Conservation (phyloP, 2,888 invertebrate species). For the Prenolepis imparis region DNA sequence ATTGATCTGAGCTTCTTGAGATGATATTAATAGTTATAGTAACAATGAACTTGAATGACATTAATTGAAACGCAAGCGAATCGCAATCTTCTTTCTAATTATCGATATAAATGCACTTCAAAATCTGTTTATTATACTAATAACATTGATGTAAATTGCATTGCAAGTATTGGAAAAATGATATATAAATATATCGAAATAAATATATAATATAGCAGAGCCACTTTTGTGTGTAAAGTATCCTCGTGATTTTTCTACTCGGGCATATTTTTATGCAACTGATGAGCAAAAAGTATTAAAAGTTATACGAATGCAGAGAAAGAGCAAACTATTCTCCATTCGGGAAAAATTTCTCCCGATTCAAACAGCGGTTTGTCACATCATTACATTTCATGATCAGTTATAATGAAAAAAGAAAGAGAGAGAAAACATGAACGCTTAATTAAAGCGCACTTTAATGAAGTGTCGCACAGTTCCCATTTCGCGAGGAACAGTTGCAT, state of each 20-base stretch:
- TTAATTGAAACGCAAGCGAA: background rate
- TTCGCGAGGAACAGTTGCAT: background rate
- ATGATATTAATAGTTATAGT: background rate
- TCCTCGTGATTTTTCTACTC: slow-evolving; percentile 15
- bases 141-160: background rate
- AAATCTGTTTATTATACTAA: background rate
- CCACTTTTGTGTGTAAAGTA: background rate
- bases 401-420: background rate
- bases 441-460: background rate
- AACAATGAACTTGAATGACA: slow-evolving; percentile 11
- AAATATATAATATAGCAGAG: background rate
- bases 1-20: slow-evolving; percentile 7
- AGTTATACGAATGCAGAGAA: slow-evolving; percentile 1
- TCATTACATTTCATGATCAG: background rate
- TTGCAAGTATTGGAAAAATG: background rate
- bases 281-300: slow-evolving; percentile 24
- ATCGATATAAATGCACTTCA: background rate
- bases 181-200: background rate
- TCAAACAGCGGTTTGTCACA: background rate
- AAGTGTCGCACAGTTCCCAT: background rate
- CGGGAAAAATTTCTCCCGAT: slow-evolving; percentile 21
- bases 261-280: background rate
- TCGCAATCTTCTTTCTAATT: background rate
- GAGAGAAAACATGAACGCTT: background rate
- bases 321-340: background rate